Percentiles rank a stretch among this genome's conserved stretches.
These are phyloP conservation scores for Mirounga angustirostris DNA, from an alignment of 2,113 vertebrate genomes.

Conservation along the genomic window DNA sequence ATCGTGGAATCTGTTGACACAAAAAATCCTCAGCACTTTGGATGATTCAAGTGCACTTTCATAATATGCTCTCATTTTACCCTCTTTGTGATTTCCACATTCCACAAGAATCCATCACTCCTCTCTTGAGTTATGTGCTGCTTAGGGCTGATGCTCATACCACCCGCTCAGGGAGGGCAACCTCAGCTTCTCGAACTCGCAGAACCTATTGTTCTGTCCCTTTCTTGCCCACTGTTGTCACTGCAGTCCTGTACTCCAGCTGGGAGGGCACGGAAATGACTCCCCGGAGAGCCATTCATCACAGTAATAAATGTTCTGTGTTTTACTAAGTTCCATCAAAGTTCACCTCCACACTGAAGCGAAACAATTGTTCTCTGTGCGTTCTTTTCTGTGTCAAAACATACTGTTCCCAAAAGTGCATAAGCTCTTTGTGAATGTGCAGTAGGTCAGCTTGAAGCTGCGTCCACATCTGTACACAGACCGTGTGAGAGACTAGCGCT, in stretches of 20 bases:
- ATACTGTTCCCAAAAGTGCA: not conserved
- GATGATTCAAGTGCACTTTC: conserved; percentile 80
- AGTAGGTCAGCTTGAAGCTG: not conserved
- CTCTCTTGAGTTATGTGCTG: conserved; percentile 87
- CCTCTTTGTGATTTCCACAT: conserved; percentile 85
- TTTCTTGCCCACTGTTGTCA: conserved; percentile 84
- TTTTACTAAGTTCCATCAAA: conserved; percentile 89
- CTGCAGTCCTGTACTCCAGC: conserved; percentile 82
- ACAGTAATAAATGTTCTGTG: conserved; percentile 87
- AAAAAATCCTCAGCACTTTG: conserved; percentile 75
- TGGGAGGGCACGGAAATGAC: conserved; percentile 85
- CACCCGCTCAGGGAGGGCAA: conserved; percentile 87
- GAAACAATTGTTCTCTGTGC: conserved; percentile 86
- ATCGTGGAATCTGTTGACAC: conserved; percentile 75
- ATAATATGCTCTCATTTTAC: conserved; percentile 79
- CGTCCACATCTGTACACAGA: not conserved
- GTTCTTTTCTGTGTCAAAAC: conserved; percentile 57
- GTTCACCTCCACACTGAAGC: conserved; percentile 84
- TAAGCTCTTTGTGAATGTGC: not conserved
- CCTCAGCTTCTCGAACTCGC: conserved; percentile 81
- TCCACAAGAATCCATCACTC: conserved; percentile 84
- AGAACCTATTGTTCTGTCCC: conserved; percentile 86
- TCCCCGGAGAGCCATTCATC: conserved; percentile 88
- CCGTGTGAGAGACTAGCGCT: not conserved
- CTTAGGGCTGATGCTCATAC: conserved; percentile 81